These are phyloP conservation scores for Papilio polytes DNA, from an alignment of 1,140 invertebrate genomes.

Conservation along the genomic window DNA sequence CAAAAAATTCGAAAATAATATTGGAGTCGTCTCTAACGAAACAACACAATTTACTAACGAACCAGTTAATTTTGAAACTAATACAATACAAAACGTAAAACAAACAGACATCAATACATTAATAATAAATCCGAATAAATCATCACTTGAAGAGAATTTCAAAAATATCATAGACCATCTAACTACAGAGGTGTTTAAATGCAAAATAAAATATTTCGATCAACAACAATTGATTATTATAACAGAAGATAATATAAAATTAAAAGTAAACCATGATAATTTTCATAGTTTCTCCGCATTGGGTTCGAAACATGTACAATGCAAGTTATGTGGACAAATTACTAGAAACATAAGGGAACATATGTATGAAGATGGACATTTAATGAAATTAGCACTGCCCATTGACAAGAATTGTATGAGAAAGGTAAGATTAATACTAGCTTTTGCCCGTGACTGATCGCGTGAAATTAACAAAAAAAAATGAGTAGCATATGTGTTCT, in stretches of 20 bases:
- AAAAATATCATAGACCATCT: not conserved
- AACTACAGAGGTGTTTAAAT: no score
- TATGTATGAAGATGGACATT: not conserved
- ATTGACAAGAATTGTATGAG: constrained; percentile 12
- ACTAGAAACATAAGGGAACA: not conserved
- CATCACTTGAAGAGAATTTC: not conserved
- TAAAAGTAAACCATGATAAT: constrained; percentile 1
- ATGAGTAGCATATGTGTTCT: no score
- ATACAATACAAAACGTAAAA: no score
- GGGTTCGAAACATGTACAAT: not conserved
- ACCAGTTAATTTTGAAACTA: no score
- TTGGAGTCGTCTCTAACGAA: no score
- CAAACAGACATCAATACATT: not conserved
- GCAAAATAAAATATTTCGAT: not conserved
- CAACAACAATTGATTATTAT: not conserved
- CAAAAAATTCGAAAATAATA: not conserved
- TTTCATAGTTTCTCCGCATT: not conserved
- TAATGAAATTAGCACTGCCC: not conserved
- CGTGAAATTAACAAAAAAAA: no score
- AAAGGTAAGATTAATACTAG: not conserved
- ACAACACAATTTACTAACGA: no score
- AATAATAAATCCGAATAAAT: not conserved
- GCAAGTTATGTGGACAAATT: constrained; percentile 1
- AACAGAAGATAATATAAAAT: not conserved
- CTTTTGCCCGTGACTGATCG: no score